phyloP scores from a whole-genome alignment of 2,797 vertebrate species.

The Mus spretus region DNA sequence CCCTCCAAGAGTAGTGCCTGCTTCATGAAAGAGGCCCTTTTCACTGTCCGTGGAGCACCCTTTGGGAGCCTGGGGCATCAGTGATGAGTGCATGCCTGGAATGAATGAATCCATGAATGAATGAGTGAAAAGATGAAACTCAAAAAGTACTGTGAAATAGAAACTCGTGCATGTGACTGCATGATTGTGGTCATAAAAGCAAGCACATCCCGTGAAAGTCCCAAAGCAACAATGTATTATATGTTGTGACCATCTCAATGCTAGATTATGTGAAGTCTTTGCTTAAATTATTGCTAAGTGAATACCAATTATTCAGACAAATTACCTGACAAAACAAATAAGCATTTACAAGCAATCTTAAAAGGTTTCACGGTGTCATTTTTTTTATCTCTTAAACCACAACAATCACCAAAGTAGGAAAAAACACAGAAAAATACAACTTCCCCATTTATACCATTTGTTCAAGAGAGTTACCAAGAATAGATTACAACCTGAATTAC shows the following conservation, averaged over 20 bases:
- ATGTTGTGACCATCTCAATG: not conserved
- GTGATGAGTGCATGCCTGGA: not conserved
- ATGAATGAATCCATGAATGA: not conserved
- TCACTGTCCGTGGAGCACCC: not conserved
- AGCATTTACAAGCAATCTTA: slow-evolving; percentile 4
- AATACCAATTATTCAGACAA: not conserved
- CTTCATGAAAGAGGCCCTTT: not conserved
- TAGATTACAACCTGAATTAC: not conserved
- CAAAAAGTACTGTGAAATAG: not conserved
- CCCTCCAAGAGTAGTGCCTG: not conserved
- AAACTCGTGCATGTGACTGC: not conserved
- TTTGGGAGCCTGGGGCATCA: not conserved
- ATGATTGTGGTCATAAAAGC: not conserved
- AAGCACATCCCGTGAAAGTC: not conserved
- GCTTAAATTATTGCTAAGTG: not conserved
- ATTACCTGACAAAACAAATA: not conserved
- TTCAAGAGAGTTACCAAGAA: not conserved
- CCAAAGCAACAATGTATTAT: slow-evolving; percentile 21
- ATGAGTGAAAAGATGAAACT: not conserved
- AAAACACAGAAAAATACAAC: not conserved
- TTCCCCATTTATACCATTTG: not conserved
- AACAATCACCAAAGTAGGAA: not conserved
- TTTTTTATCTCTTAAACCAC: slow-evolving; percentile 42
- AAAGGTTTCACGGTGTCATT: not conserved
- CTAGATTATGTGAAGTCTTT: not conserved